Evolutionary conservation across 2,888 invertebrate species (phyloP).

Genomic region (Morpho achilles): DNA sequence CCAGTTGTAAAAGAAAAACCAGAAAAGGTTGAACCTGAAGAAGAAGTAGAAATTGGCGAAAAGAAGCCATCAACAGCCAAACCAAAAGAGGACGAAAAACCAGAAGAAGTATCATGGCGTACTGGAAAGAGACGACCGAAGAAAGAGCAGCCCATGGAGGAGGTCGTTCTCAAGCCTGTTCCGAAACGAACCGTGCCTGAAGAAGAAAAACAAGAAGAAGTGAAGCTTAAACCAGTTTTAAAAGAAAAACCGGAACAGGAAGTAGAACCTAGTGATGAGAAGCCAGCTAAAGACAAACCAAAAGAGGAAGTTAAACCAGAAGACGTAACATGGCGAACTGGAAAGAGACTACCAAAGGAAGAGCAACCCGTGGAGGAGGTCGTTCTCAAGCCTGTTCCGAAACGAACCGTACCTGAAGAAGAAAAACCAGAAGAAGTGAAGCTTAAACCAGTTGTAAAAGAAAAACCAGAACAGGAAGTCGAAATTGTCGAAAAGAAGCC

Average conservation of each 20-base stretch:
- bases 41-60: too few species aligned
- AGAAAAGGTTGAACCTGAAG: too few species aligned
- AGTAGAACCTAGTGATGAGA: slow-evolving; percentile 28
- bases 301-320: slow-evolving; percentile 42
- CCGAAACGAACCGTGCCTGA: too few species aligned
- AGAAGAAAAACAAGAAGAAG: too few species aligned
- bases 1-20: too few species aligned
- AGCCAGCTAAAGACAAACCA: slow-evolving; percentile 41
- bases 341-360: slow-evolving; percentile 39
- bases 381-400: slow-evolving; percentile 46
- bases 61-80: too few species aligned
- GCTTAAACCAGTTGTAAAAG: slow-evolving; percentile 34
- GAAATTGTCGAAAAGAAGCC: slow-evolving; percentile 43
- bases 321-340: slow-evolving; percentile 40
- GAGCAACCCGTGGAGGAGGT: slow-evolving; percentile 45
- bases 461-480: slow-evolving; percentile 50
- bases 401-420: slow-evolving; percentile 41
- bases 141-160: too few species aligned
- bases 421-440: slow-evolving; percentile 52
- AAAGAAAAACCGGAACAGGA: slow-evolving; percentile 32
- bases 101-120: too few species aligned
- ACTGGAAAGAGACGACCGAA: too few species aligned
- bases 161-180: too few species aligned
- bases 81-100: too few species aligned
- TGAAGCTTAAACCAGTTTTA: slow-evolving; percentile 60